Conservation (phyloP, 2,888 invertebrate genomes). For the Philhelius pedissequus region DNA sequence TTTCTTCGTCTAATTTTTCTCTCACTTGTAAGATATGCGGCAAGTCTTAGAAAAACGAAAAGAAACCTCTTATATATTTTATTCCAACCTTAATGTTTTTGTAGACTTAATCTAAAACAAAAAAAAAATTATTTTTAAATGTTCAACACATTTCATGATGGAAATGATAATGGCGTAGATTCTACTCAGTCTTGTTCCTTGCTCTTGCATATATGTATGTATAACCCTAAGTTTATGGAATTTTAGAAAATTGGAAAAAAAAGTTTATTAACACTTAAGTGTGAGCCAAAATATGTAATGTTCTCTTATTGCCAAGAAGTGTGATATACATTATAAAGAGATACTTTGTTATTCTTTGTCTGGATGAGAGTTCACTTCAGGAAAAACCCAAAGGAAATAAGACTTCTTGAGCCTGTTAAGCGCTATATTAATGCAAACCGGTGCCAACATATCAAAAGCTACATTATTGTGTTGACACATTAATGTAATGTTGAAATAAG, state of each 20-base stretch:
- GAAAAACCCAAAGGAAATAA: background rate
- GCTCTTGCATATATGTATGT: no score
- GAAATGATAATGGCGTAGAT: slow-evolving; percentile 6
- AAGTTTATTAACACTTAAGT: slow-evolving; percentile 47
- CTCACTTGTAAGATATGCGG: background rate
- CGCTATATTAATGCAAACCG: background rate
- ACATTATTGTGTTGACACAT: slow-evolving; percentile 2
- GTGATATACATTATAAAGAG: background rate
- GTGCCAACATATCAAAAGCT: background rate
- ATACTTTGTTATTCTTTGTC: background rate
- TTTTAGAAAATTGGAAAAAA: background rate
- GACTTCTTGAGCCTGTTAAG: background rate
- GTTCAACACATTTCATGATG: background rate
- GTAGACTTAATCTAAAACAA: background rate
- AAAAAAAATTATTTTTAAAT: slow-evolving; percentile 1
- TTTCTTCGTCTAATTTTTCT: background rate
- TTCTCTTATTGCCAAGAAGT: background rate
- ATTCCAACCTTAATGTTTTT: background rate
- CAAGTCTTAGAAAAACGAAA: background rate
- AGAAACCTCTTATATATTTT: background rate
- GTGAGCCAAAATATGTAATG: slow-evolving; percentile 11
- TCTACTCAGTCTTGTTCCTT: no score
- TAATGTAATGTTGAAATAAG: background rate
- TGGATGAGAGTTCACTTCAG: background rate
- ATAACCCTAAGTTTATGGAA: slow-evolving; percentile 39